A percentile compares a stretch with the other conserved stretches of the same genome.
Evolutionary conservation across 2,113 vertebrate species (phyloP).

Genomic region (Chlorodrepanis virens): DNA sequence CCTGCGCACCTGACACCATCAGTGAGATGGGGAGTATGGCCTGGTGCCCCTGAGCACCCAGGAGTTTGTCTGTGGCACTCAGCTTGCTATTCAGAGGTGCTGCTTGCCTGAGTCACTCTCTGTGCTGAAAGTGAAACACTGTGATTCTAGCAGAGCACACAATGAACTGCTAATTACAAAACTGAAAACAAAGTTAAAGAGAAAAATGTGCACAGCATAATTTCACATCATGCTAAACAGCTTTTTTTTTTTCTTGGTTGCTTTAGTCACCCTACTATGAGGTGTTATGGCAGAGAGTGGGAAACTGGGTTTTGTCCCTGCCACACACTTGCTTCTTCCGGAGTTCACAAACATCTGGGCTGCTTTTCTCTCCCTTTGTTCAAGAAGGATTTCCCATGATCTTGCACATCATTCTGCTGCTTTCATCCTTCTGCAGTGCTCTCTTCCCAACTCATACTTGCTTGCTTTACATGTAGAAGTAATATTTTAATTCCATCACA

Average conservation of each 20-base stretch:
- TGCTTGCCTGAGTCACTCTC: neutral
- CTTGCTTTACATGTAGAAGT: neutral
- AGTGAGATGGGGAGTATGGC: neutral
- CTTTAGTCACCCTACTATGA: neutral
- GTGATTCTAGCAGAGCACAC: neutral
- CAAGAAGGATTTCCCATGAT: neutral
- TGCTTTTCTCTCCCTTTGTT: neutral
- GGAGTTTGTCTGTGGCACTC: neutral
- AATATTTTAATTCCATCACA: neutral
- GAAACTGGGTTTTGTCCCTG: neutral
- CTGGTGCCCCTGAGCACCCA: neutral
- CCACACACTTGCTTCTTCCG: neutral
- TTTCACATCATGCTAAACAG: neutral
- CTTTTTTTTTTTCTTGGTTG: neutral
- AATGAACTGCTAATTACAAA: neutral
- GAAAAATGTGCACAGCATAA: neutral
- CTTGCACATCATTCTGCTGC: neutral
- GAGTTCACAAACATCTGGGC: neutral
- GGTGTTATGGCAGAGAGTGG: neutral
- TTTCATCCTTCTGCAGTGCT: neutral
- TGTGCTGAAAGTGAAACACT: neutral
- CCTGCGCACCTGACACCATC: neutral
- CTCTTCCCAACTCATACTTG: neutral
- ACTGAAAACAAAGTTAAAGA: neutral
- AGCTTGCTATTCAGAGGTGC: neutral